Evolutionary conservation across 2,113 vertebrate species (phyloP), one percentile per base, ranked within the genome.

Genomic region (Gavialis gangeticus): DNA sequence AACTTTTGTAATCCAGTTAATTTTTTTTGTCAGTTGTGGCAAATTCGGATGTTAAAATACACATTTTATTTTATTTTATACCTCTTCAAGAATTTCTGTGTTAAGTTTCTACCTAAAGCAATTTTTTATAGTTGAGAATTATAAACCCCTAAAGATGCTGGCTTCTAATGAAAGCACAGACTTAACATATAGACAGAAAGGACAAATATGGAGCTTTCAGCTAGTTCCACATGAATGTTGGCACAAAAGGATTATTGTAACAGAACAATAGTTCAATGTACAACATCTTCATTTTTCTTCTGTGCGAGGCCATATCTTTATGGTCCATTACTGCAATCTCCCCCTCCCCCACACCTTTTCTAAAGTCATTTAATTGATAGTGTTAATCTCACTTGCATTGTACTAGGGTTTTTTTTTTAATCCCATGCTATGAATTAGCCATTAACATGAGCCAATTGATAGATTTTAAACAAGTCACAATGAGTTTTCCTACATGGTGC

Each of bases 321-420:
- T 4, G 75, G 93, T 71, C 93, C 57, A 77, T 91, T 54, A 69
- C 64, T 89, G 81, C 78, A 94, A 90, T 75, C 28, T 46, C 46
- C 46, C 46, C 46, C 9, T 46, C 46, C 46, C 46, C 46, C 46
- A 34, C 46, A 46, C 46, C 46, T 46, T 86, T 91, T 93, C 71
- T 85, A 82, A 92, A 77, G 85, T 85, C 46, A 34, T 89, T 94
- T 89, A 78, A 95, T 71, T 57, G 94, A 95, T 5, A 95, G 80
- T 27, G 71, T 89, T 95, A 94, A 96, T 95, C 90, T 93, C 80
- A 85, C 24, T 91, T 82, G 84, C 56, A 21, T 89, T 93, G 90
- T 76, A 79, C 83, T 92, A 76, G 54, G 4, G 12, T 16, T 34
- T n/a, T 58, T 58, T 24, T 63, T 7, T 66, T n/a, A 14, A 24